Evolutionary conservation across 2,797 vertebrate species (phyloP), one percentile per base, ranked within the genome.

Genomic region (Salarias fasciatus): DNA sequence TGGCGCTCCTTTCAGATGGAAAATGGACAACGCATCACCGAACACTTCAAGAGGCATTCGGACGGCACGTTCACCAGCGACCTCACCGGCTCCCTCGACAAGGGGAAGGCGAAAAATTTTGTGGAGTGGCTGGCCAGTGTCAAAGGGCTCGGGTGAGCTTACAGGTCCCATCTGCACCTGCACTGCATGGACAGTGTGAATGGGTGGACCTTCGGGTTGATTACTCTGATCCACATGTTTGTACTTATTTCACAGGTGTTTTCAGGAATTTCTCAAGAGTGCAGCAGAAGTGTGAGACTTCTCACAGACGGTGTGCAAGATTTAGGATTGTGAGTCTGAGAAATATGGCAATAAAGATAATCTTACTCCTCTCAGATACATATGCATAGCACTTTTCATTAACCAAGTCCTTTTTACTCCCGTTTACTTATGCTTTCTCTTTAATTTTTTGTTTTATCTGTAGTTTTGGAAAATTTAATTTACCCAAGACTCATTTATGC

Each of bases 61-160:
- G 94, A 95, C 1, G 94, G 93, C 8, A 95, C 92, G 0, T 95
- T 94, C 83, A 88, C 81, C 33, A 94, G 83, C 0, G 93, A 95
- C 76, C 88, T 94, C 67, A 92, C 89, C 2, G 69, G 52, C 15
- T 86, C 90, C 71, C 81, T 93, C 12, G 94, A 95, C 72, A 92
- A 77, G 74, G 86, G 93, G 57, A 95, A 94, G 64, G 92, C 93
- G 35, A 94, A 93, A 79, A 85, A 94, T 78, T 95, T 95, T 35
- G 92, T 94, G 69, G 91, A 92, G 11, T 95, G 94, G 94, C 90
- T 94, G 80, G 85, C 91, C 80, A 88, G 83, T 71, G 83, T 72
- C 24, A 91, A 91, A 59, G 37, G 37, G 30, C 80, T 86, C 73
- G 59, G 67, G 88, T 93, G 50, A 80, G 79, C 14, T 63, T 4